Evolutionary conservation across 2,113 vertebrate species (phyloP).

Genomic region (Indicator maculatus): DNA sequence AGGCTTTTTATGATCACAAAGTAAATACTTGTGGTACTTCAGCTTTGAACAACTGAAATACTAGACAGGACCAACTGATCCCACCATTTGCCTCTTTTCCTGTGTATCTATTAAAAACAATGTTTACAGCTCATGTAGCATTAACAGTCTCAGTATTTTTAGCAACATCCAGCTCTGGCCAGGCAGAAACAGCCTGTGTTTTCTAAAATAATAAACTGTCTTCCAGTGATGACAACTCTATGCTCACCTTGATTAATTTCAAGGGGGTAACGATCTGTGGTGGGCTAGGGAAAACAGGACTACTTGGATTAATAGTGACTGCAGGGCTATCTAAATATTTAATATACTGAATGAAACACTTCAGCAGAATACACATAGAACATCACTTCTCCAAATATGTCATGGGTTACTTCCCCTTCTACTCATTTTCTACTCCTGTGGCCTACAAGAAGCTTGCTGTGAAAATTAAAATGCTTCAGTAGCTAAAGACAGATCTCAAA

Average conservation of each 20-base stretch:
- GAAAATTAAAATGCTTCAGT: neutral
- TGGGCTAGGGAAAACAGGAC: constrained; percentile 18
- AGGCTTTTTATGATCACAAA: neutral
- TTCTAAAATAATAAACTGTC: neutral
- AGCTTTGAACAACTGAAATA: neutral
- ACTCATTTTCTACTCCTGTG: constrained; percentile 24
- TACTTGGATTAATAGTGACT: constrained; percentile 18
- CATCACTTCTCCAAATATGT: constrained; percentile 30
- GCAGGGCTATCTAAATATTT: constrained; percentile 47
- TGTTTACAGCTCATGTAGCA: neutral
- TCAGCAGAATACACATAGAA: constrained; percentile 42
- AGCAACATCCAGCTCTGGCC: neutral
- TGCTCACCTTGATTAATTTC: constrained; percentile 14
- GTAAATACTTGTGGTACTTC: neutral
- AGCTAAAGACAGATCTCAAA: neutral
- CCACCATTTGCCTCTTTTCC: neutral
- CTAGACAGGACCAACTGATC: neutral
- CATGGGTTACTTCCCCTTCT: constrained; percentile 28
- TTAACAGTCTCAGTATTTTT: neutral
- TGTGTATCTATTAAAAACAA: neutral
- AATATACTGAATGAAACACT: constrained; percentile 26
- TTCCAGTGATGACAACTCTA: neutral
- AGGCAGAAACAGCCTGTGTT: neutral
- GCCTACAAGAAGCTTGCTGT: neutral
- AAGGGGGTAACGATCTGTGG: neutral